Base-by-base conservation (phyloP, 2,113 vertebrate genomes). In the Bucco capensis region DNA sequence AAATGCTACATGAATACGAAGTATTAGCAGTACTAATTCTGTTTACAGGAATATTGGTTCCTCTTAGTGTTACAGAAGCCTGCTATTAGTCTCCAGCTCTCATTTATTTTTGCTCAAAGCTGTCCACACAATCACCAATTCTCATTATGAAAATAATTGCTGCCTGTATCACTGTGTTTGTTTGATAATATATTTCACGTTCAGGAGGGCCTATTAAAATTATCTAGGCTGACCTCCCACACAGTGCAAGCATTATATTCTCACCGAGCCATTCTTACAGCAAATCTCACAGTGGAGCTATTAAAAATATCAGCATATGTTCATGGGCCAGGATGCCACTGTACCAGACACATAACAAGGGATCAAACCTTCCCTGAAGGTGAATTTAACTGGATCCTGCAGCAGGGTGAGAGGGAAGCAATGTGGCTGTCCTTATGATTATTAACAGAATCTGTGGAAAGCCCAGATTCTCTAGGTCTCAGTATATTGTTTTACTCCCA, bases 61-160 rank as follows among this genome's bases (percentile, higher is more conserved):
- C 21, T 78, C 49, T 83, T 40, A n/a, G 7, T 50, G 53, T 74
- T 92, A 73, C 21, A 66, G 70, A 91, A 93, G 18, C 61, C 65
- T 78, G 22, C 30, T 85, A 37, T 91, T 91, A 93, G 70, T 83
- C 83, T 74, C 50, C 35, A 74, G n/a, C 72, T 86, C 76, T 88
- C 88, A 77, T 89, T 89, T 94, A 73, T 85, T 95, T 88, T 89
- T 49, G 13, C 73, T 83, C 73, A 25, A 5, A 3, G 2, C 60
- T 91, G 76, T 95, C 86, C 90, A 53, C 66, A 82, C 83, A 86
- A 88, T 88, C 88, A 73, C 46, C 38, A 72, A 1, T 86, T 92
- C 92, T 95, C 70, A 90, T 95, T 93, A 93, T 50, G 61, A 94
- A 88, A 94, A 94, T 95, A 94, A 95, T 92, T 94, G 79, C 86